Base-by-base conservation (phyloP, 1,140 invertebrate species). In the Acromyrmex echinatior region DNA sequence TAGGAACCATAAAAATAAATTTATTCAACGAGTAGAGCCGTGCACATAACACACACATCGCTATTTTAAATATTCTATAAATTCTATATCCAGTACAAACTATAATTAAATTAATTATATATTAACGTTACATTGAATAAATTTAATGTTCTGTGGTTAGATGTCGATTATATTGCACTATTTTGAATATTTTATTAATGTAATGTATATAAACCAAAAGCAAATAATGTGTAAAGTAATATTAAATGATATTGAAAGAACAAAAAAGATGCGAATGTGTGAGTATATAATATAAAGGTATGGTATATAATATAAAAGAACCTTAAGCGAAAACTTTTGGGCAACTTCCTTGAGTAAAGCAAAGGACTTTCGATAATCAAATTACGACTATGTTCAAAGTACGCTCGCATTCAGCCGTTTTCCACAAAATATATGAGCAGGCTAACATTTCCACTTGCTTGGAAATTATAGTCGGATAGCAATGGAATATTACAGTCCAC, bases 41-140 rank as follows among this genome's bases (percentile, higher is more conserved):
- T 18, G 14, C 2, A 35, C 63, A 18, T 79, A 35, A 16, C n/a
- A 21, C 21, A 21, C 21, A 21, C 21, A 56, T 21, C 6, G 4
- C 3, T 53, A 35, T 82, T 82, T 82, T 3, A 31, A 73, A 74
- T 62, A 14, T 31, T 1, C 39, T 60, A 7, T 16, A 12, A 21
- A 68, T 53, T 68, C n/a, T 45, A 12, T 63, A 28, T 62, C 18
- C 35, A 51, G 14, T 5, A 18, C 1, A 60, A 63, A 6, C 3
- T 16, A 5, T 63, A 63, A 74, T 82, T 31, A 62, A 76, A 76
- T 84, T 62, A 62, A 84, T 76, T 74, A 31, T 31, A 63, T 84
- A 76, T 74, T 63, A 84, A 76, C 18, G 39, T 31, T 10, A 49
- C 18, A 16, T 84, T 28, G 21, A 28, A 62, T 28, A 74, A 35